Evolutionary conservation across 1,140 invertebrate species (phyloP).

Genomic region (Panulirus ornatus): DNA sequence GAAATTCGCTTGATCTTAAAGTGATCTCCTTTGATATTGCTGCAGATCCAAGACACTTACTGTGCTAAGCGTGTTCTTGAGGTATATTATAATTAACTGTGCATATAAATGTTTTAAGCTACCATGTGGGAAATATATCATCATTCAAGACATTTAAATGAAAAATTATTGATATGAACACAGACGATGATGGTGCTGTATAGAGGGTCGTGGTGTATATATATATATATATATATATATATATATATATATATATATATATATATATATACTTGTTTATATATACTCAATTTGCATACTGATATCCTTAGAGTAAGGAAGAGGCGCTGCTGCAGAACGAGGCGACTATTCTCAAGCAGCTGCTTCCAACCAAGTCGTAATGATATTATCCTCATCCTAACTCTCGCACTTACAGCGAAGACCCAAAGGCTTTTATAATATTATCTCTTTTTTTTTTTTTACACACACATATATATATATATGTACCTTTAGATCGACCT

Average conservation of each 20-base stretch:
- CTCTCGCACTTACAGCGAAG: neutral
- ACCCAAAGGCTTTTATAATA: too few relatives aligned
- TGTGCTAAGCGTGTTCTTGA: slow-evolving; percentile 12
- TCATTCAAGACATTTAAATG: neutral
- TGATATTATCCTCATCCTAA: neutral
- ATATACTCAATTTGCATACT: neutral
- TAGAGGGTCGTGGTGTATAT: neutral
- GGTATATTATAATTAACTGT: slow-evolving; percentile 19
- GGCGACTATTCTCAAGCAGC: neutral
- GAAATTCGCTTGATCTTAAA: slow-evolving; percentile 7
- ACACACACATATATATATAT: too few relatives aligned
- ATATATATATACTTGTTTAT: neutral
- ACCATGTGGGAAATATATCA: slow-evolving; percentile 8
- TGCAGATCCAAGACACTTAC: slow-evolving; percentile 15
- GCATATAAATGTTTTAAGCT: neutral
- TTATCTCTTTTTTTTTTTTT: too few relatives aligned
- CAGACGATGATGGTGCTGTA: neutral
- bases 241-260: neutral
- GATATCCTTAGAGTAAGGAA: neutral
- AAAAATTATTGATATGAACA: neutral
- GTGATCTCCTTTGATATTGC: slow-evolving; percentile 9
- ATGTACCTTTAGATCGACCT: neutral
- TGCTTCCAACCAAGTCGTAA: neutral
- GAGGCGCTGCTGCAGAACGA: neutral
- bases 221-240: neutral